A percentile compares a stretch with the other conserved stretches of the same genome.
phyloP scores from a whole-genome alignment of 2,888 invertebrate species.

The Serrognathus titanus region DNA sequence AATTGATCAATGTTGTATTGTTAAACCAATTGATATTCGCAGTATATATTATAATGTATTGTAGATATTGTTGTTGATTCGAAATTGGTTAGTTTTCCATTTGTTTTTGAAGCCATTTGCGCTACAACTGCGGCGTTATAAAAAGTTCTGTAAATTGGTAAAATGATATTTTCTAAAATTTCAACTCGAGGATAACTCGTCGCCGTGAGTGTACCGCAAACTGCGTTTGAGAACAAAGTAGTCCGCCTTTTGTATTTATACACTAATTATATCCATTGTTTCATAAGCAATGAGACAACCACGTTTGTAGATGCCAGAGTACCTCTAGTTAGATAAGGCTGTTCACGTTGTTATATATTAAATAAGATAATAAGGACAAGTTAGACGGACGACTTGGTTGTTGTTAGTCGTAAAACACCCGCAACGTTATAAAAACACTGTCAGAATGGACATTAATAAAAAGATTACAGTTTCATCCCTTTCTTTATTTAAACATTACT shows the following conservation, averaged over 20 bases:
- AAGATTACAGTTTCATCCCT: conserved; percentile 45
- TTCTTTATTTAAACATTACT: no score
- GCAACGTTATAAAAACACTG: conserved; percentile 44
- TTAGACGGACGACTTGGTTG: conserved; percentile 43
- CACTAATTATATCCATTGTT: conserved; percentile 44
- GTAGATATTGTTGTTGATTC: conserved; percentile 50
- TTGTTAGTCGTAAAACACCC: conserved; percentile 47
- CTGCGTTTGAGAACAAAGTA: conserved; percentile 27
- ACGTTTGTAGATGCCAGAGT: conserved; percentile 50
- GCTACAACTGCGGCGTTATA: no score
- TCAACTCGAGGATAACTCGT: conserved; percentile 4
- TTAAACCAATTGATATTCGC: conserved; percentile 52
- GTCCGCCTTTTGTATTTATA: conserved; percentile 46
- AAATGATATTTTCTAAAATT: no score
- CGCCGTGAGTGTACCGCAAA: not conserved
- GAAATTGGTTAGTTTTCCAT: conserved; percentile 35
- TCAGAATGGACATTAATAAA: conserved; percentile 48
- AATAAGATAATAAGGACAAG: conserved; percentile 35
- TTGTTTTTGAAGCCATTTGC: conserved; percentile 29
- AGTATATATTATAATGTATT: conserved; percentile 45
- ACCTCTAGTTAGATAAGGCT: conserved; percentile 51
- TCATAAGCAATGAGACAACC: conserved; percentile 45
- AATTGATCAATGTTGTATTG: conserved; percentile 68
- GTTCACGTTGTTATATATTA: conserved; percentile 52
- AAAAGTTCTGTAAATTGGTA: no score